phyloP scores from a whole-genome alignment of 2,797 vertebrate genomes.

The Australoheros facetus region DNA sequence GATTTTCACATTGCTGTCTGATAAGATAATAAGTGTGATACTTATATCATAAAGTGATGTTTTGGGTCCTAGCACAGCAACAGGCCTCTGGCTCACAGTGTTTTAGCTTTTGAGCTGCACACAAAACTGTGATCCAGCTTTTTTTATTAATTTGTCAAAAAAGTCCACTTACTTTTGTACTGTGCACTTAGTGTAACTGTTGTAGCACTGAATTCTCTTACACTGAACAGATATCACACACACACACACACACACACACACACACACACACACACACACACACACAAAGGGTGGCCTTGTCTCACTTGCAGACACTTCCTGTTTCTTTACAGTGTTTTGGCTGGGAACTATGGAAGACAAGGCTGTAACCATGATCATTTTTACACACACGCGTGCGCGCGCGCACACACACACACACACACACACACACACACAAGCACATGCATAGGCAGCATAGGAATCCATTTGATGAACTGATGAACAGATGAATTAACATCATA shows the following conservation, averaged over 20 bases:
- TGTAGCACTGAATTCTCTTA: not conserved
- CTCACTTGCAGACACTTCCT: not conserved
- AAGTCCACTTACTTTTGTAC: too few species aligned
- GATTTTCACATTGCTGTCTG: not conserved
- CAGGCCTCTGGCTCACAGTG: not conserved
- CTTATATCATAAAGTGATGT: too few species aligned
- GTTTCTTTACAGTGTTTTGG: slow-evolving; percentile 17
- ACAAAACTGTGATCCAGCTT: not conserved
- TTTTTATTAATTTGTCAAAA: too few species aligned
- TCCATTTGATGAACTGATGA: not conserved
- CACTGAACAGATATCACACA: not conserved
- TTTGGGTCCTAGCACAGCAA: too few species aligned
- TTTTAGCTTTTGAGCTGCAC: not conserved
- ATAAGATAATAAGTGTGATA: not conserved
- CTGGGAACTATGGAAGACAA: not conserved
- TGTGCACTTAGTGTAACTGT: too few species aligned
- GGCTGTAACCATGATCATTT: not conserved
- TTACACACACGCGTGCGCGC: not conserved
- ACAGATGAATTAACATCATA: not conserved
- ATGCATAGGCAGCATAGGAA: too few species aligned
- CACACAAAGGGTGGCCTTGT: not conserved
- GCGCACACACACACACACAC: not conserved
- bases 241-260: not conserved
- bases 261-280: not conserved
- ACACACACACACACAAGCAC: not conserved